These are phyloP conservation scores for Caenorhabditis tropicalis DNA, from an alignment of 1,140 invertebrate species.

Conservation along the genomic window DNA sequence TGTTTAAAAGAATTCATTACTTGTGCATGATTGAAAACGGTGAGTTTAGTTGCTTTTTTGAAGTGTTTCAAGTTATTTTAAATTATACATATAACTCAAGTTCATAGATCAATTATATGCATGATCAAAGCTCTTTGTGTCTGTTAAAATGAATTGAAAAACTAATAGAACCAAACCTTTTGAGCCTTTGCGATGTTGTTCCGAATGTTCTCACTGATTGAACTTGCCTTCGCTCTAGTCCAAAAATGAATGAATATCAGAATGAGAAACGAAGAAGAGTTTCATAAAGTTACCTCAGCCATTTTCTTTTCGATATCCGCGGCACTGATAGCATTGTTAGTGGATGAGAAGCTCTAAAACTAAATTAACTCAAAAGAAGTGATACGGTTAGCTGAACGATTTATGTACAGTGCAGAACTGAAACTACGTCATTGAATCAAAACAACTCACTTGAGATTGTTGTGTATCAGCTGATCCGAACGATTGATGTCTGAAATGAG, in stretches of 20 bases:
- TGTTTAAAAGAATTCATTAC: too few species aligned
- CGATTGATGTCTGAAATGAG: constrained; percentile 5
- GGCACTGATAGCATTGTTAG: neutral
- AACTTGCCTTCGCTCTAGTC: constrained; percentile 6
- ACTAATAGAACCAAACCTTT: neutral
- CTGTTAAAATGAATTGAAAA: neutral
- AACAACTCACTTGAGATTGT: constrained; percentile 19
- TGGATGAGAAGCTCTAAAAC: constrained; percentile 40
- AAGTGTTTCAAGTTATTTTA: too few species aligned
- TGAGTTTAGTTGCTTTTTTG: too few species aligned
- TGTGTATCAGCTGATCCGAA: neutral
- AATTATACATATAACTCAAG: too few species aligned
- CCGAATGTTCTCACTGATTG: neutral
- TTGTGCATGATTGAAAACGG: too few species aligned
- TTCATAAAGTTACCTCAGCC: neutral
- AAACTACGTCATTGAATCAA: neutral
- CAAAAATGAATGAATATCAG: constrained; percentile 10
- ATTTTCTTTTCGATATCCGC: neutral
- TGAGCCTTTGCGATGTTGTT: constrained; percentile 25
- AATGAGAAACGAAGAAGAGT: too few species aligned
- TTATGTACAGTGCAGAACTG: neutral
- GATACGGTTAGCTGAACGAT: neutral
- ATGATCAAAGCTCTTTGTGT: too few species aligned
- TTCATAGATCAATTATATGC: too few species aligned
- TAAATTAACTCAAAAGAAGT: neutral